A percentile compares a stretch with the other conserved stretches of the same genome.
Evolutionary conservation across 2,113 vertebrate genomes (phyloP).

Genomic region (Scophthalmus maximus): DNA sequence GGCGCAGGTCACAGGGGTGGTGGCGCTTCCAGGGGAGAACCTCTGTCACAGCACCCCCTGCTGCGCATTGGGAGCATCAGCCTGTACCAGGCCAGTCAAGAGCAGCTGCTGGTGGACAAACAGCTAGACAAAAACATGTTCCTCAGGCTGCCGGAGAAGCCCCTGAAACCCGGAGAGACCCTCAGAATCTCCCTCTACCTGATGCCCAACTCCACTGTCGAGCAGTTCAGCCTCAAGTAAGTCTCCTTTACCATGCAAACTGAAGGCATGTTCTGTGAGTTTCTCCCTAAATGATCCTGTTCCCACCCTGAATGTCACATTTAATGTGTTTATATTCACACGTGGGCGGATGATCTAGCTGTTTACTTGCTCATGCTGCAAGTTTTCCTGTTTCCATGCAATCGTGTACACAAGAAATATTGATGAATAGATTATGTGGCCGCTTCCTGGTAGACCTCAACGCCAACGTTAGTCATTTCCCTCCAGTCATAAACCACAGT

Average conservation of each 20-base stretch:
- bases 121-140: constrained; percentile 92
- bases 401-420: constrained; percentile 16
- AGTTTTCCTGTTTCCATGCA: constrained; percentile 9
- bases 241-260: constrained; percentile 37
- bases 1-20: constrained; percentile 72
- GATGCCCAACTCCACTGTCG: constrained; percentile 92
- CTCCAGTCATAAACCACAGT: constrained; percentile 16
- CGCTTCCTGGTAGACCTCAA: constrained; percentile 3
- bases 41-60: constrained; percentile 92
- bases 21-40: constrained; percentile 80
- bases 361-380: constrained; percentile 15
- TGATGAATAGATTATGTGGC: constrained; percentile 30
- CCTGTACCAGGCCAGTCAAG: constrained; percentile 87
- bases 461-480: constrained; percentile 12
- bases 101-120: constrained; percentile 90
- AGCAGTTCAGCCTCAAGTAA: constrained; percentile 97
- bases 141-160: constrained; percentile 91
- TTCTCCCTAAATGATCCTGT: background rate
- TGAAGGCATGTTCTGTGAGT: background rate
- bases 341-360: constrained; percentile 8
- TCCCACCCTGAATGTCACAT: constrained; percentile 16
- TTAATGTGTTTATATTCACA: constrained; percentile 8
- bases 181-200: constrained; percentile 91
- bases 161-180: constrained; percentile 92
- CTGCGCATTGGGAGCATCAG: constrained; percentile 96